Percentiles rank a stretch among this genome's conserved stretches.
These are phyloP conservation scores for Ochotona princeps DNA, from an alignment of 2,113 vertebrate genomes.

Conservation along the genomic window DNA sequence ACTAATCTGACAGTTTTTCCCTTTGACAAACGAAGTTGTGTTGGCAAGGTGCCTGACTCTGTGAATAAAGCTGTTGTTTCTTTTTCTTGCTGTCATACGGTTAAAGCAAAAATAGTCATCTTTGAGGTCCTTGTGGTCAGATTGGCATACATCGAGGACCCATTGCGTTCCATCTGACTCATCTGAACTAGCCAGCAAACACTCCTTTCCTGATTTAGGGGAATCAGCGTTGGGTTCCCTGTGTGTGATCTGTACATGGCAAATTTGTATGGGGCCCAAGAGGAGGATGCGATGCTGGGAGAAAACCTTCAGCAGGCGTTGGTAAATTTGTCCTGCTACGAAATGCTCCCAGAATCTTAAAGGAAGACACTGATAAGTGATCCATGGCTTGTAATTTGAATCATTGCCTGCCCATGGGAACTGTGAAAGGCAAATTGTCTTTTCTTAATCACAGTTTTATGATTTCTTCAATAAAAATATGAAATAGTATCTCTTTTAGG, in stretches of 20 bases:
- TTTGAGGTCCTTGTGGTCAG: constrained; percentile 52
- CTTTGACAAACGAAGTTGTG: constrained; percentile 64
- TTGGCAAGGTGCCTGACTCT: constrained; percentile 43
- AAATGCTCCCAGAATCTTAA: background rate
- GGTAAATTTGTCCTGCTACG: background rate
- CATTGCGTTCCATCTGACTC: background rate
- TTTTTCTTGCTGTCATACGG: constrained; percentile 57
- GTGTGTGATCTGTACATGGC: background rate
- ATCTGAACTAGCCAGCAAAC: background rate
- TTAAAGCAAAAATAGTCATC: constrained; percentile 59
- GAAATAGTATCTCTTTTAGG: background rate
- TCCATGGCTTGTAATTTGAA: background rate
- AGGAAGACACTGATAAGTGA: background rate
- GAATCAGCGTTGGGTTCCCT: background rate
- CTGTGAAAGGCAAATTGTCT: background rate
- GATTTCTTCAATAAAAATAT: background rate
- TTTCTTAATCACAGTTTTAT: background rate
- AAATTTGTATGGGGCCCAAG: background rate
- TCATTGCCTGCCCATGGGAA: background rate
- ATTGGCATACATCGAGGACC: background rate
- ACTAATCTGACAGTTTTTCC: constrained; percentile 49
- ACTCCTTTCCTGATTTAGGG: background rate
- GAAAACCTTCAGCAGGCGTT: background rate
- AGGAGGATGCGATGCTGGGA: background rate
- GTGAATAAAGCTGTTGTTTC: constrained; percentile 68